Evolutionary conservation across 23 tunicate species (phyloP).

Genomic region (Halocynthia aurantium): DNA sequence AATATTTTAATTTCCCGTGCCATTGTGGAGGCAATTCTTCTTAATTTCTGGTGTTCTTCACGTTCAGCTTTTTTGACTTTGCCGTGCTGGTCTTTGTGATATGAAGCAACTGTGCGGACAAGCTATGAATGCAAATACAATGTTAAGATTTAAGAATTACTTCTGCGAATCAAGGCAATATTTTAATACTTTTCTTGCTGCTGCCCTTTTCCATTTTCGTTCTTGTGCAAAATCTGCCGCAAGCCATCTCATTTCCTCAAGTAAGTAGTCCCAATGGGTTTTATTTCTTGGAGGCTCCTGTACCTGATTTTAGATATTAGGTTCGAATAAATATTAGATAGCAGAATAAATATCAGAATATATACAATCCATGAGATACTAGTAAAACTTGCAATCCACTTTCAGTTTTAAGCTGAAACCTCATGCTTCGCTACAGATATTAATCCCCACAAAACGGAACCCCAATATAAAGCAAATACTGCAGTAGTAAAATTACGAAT

Average conservation of each 20-base stretch:
- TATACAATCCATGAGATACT: too few species aligned
- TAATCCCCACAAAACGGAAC: too few species aligned
- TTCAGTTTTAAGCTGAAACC: too few species aligned
- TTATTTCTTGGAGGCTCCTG: slow-evolving; percentile 80
- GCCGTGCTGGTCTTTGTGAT: slow-evolving; percentile 69
- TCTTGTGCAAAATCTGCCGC: slow-evolving; percentile 97
- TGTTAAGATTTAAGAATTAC: not conserved
- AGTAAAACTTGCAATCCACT: too few species aligned
- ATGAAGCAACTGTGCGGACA: slow-evolving; percentile 54
- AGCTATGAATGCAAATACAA: slow-evolving; percentile 25
- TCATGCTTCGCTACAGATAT: too few species aligned
- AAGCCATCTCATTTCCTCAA: slow-evolving; percentile 95
- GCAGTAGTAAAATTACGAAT: too few species aligned
- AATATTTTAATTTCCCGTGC: slow-evolving; percentile 50
- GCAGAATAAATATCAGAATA: too few species aligned
- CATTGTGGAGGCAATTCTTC: slow-evolving; percentile 84
- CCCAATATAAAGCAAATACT: too few species aligned
- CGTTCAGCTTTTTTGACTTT: slow-evolving; percentile 54
- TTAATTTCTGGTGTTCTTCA: slow-evolving; percentile 52
- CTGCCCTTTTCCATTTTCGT: slow-evolving; percentile 86
- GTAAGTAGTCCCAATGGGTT: slow-evolving; percentile 97
- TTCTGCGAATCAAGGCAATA: slow-evolving; percentile 6
- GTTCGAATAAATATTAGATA: too few species aligned
- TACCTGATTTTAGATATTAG: slow-evolving; percentile 30
- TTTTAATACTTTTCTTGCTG: slow-evolving; percentile 66